Conservation (phyloP, 2,113 vertebrate genomes). For the Ciconia maguari region DNA sequence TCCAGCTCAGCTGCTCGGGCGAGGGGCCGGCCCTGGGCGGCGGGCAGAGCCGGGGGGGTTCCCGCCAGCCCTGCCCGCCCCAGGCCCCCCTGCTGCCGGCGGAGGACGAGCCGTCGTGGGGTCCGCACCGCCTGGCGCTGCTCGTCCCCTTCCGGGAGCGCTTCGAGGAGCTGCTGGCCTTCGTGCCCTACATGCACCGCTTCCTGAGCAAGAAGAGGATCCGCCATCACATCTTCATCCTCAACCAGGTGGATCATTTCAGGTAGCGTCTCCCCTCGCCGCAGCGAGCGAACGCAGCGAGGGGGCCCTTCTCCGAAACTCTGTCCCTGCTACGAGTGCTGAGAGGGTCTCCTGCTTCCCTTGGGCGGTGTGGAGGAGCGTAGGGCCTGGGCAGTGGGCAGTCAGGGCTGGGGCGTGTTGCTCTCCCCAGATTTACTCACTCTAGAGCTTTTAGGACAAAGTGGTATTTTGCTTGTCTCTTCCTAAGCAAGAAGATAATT, state of each 20-base stretch:
- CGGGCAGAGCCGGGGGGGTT: neutral
- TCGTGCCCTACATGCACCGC: slow-evolving; percentile 91
- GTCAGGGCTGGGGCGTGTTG: fast-evolving
- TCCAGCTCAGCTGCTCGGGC: slow-evolving; percentile 91
- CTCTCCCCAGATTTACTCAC: neutral
- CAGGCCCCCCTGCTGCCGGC: slow-evolving; percentile 44
- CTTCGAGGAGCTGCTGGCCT: slow-evolving; percentile 93
- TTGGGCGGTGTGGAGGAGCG: fast-evolving
- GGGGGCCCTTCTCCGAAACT: neutral
- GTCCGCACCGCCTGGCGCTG: slow-evolving; percentile 89
- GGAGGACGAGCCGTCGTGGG: slow-evolving; percentile 86
- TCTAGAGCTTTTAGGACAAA: neutral
- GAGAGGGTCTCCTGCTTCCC: neutral
- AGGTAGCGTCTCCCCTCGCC: slow-evolving; percentile 69
- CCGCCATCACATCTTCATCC: slow-evolving; percentile 87
- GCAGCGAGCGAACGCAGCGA: fast-evolving
- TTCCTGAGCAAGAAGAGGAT: slow-evolving; percentile 92
- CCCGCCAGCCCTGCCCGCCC: slow-evolving; percentile 72
- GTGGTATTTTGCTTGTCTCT: neutral
- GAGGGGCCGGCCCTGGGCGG: slow-evolving; percentile 59
- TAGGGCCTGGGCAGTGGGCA: fast-evolving
- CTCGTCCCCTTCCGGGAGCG: slow-evolving; percentile 94
- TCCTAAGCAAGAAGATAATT: neutral
- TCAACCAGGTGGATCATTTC: slow-evolving; percentile 96
- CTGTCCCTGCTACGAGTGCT: fast-evolving